A percentile compares a stretch with the other conserved stretches of the same genome.
Conservation (phyloP, 2,113 vertebrate genomes). For the Mungos mungo region DNA sequence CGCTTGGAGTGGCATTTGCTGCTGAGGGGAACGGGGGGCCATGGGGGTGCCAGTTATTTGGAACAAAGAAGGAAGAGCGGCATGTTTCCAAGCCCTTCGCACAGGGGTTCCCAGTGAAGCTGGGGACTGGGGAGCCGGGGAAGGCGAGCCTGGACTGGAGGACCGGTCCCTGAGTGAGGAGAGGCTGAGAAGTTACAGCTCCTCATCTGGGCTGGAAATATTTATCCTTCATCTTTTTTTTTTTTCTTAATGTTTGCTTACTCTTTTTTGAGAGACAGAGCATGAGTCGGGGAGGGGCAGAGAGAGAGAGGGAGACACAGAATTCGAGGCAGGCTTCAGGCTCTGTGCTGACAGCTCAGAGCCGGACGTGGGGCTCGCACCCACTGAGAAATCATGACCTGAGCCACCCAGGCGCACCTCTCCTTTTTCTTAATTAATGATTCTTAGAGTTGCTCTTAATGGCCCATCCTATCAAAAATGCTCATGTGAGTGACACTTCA, state of each 20-base stretch:
- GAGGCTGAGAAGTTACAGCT: neutral
- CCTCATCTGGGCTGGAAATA: neutral
- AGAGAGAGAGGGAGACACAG: no score
- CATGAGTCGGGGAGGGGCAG: no score
- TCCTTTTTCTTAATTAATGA: neutral
- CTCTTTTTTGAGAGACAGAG: no score
- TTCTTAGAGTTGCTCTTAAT: no score
- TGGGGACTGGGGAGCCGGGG: fast-evolving
- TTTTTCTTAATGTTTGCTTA: no score
- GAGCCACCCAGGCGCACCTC: no score
- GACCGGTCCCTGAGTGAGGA: neutral
- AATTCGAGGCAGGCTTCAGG: no score
- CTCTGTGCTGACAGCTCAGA: no score
- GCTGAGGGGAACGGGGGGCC: neutral
- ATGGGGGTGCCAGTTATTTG: neutral
- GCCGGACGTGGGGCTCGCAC: no score
- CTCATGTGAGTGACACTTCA: neutral
- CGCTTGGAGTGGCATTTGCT: neutral
- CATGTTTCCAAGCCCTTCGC: fast-evolving
- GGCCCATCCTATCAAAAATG: neutral
- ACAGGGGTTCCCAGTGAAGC: neutral
- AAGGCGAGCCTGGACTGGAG: neutral
- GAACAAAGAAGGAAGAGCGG: neutral
- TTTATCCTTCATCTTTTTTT: neutral
- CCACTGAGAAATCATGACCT: no score